Conservation (phyloP, 1,140 invertebrate species). For the Drosophila pseudoananassae region DNA sequence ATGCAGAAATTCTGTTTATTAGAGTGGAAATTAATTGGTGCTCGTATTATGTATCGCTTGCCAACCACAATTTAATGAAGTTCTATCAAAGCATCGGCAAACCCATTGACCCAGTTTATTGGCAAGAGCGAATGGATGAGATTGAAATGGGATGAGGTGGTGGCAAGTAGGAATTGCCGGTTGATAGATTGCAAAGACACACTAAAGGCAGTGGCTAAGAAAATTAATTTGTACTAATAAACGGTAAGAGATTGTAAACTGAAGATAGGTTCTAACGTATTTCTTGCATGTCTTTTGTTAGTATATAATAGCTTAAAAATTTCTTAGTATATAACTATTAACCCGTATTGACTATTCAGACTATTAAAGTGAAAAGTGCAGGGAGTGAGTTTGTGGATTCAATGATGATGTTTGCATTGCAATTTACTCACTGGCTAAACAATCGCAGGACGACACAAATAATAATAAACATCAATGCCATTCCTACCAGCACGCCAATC, state of each 20-base stretch:
- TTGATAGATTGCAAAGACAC: background rate
- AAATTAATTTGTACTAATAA: background rate
- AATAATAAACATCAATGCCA: conserved; percentile 97
- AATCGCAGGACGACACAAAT: conserved; percentile 96
- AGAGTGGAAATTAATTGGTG: conserved; percentile 74
- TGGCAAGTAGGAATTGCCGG: background rate
- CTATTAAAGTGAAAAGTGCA: conserved; percentile 6
- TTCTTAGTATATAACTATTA: conserved; percentile 18
- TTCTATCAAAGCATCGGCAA: conserved; percentile 26
- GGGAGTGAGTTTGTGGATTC: conserved; percentile 9
- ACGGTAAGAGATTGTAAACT: background rate
- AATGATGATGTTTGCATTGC: conserved; percentile 72
- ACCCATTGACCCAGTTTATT: conserved; percentile 40
- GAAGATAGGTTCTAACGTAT: background rate
- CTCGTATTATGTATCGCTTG: conserved; percentile 59
- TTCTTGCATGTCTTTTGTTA: too few species aligned
- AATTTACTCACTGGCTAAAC: conserved; percentile 93
- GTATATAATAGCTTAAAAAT: too few species aligned
- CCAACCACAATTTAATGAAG: conserved; percentile 32
- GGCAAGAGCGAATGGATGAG: conserved; percentile 3
- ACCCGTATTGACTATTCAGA: conserved; percentile 29
- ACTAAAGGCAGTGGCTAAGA: background rate
- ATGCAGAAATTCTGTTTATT: conserved; percentile 63
- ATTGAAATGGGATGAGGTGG: background rate
- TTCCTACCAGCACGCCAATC: conserved; percentile 94